These are phyloP conservation scores for Caiman crocodilus DNA, from an alignment of 2,797 vertebrate species.

Conservation along the genomic window DNA sequence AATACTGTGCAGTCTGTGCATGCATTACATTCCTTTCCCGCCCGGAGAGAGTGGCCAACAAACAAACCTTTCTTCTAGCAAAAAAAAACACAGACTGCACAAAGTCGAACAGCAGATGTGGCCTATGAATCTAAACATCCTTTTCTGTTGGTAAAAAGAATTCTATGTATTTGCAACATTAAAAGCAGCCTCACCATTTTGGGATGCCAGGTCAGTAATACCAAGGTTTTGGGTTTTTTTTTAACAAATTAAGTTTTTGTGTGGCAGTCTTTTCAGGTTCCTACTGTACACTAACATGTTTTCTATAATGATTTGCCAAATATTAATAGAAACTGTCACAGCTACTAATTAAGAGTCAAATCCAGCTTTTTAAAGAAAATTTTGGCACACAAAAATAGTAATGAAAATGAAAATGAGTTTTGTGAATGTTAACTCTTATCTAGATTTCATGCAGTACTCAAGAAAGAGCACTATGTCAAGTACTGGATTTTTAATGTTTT, in stretches of 20 bases:
- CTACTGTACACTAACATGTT: not conserved
- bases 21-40: constrained; percentile 88
- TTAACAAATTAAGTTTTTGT: no score
- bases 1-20: constrained; percentile 87
- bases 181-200: not conserved
- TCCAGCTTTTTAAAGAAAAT: not conserved
- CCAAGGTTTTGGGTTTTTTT: not conserved
- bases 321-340: not conserved
- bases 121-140: constrained; percentile 45
- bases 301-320: not conserved
- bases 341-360: not conserved
- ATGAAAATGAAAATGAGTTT: not conserved
- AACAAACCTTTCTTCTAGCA: constrained; percentile 86
- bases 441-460: not conserved
- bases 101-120: constrained; percentile 75
- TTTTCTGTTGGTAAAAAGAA: constrained; percentile 54
- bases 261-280: not conserved
- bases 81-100: constrained; percentile 71
- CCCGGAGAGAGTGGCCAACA: constrained; percentile 84
- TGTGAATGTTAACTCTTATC: not conserved
- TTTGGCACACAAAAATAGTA: not conserved
- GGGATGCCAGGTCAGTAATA: constrained; percentile 22
- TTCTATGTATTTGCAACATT: not conserved
- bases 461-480: not conserved
- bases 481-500: not conserved